These are phyloP conservation scores for Chelidonichthys spinosus DNA, from an alignment of 2,797 vertebrate genomes.

Conservation along the genomic window DNA sequence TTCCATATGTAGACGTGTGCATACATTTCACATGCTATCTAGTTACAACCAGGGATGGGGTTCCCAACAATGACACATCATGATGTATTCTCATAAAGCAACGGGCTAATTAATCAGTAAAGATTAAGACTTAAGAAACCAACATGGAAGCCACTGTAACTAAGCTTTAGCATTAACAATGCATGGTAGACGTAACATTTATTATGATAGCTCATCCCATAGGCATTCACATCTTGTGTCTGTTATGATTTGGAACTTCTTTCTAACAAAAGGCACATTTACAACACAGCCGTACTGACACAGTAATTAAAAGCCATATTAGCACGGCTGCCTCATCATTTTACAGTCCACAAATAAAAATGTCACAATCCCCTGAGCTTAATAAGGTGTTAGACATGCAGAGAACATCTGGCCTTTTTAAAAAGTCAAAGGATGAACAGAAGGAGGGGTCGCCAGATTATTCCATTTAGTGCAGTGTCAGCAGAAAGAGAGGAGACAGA, in stretches of 20 bases:
- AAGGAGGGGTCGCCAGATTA: conserved; percentile 50
- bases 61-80: neutral
- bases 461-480: conserved; percentile 59
- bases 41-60: neutral
- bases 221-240: conserved; percentile 10
- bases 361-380: conserved; percentile 36
- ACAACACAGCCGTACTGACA: conserved; percentile 7
- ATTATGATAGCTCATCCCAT: conserved; percentile 18
- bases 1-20: conserved; percentile 15
- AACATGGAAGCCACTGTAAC: neutral
- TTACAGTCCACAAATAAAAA: conserved; percentile 54
- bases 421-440: conserved; percentile 45
- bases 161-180: conserved; percentile 15
- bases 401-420: conserved; percentile 51
- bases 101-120: conserved; percentile 5
- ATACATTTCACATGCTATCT: neutral
- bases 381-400: conserved; percentile 61
- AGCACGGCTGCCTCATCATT: conserved; percentile 39
- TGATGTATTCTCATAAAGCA: conserved; percentile 6
- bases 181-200: neutral
- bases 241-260: conserved; percentile 20
- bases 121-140: conserved; percentile 19
- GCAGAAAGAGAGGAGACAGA: conserved; percentile 50
- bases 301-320: conserved; percentile 63
- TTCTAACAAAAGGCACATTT: conserved; percentile 22